Evolutionary conservation across 2,797 vertebrate genomes (phyloP).

Genomic region (Anniella stebbinsi): DNA sequence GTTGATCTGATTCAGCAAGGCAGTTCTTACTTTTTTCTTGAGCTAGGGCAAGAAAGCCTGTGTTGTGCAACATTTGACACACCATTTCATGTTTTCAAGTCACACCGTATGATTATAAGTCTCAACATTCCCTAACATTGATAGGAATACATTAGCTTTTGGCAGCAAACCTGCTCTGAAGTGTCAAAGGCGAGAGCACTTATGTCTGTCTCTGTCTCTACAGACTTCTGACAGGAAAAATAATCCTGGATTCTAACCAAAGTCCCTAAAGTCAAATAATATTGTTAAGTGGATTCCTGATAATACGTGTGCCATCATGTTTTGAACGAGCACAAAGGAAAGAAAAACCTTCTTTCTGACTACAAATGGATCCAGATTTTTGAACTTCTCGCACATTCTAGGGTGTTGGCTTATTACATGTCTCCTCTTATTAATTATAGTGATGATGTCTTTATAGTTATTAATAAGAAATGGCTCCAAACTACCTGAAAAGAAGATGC

Average conservation of each 20-base stretch:
- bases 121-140: neutral
- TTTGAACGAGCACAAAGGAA: neutral
- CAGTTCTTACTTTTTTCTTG: neutral
- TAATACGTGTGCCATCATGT: constrained; percentile 32
- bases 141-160: constrained; percentile 47
- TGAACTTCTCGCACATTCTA: neutral
- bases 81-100: neutral
- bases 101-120: neutral
- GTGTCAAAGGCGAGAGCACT: constrained; percentile 44
- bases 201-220: constrained; percentile 54
- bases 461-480: constrained; percentile 55
- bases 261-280: constrained; percentile 26
- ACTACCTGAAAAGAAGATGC: constrained; percentile 57
- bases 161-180: constrained; percentile 38
- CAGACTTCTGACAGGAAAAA: constrained; percentile 50
- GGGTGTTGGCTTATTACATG: constrained; percentile 29
- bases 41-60: neutral
- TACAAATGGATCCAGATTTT: constrained; percentile 22
- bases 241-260: constrained; percentile 54
- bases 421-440: constrained; percentile 16
- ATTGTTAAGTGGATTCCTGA: constrained; percentile 37
- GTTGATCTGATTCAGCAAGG: neutral
- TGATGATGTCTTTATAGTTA: constrained; percentile 44
- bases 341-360: neutral
- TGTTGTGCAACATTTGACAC: neutral